These are phyloP conservation scores for Laodelphax striatellus DNA, from an alignment of 1,140 invertebrate species.

Conservation along the genomic window DNA sequence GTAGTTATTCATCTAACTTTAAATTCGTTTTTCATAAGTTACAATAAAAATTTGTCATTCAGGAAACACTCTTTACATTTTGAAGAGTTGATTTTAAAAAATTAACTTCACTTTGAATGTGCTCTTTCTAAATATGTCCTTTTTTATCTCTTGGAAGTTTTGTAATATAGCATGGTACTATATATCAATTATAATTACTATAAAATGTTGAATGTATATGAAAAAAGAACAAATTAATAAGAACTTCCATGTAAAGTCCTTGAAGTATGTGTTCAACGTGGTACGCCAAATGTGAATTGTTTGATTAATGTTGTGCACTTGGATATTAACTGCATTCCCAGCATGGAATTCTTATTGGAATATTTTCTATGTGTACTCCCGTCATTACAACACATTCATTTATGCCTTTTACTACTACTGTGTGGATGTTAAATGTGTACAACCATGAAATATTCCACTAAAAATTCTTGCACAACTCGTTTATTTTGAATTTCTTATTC, in stretches of 20 bases:
- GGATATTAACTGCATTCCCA: neutral
- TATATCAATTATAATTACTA: neutral
- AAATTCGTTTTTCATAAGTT: neutral
- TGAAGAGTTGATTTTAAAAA: neutral
- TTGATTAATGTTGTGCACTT: neutral
- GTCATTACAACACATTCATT: too few species aligned
- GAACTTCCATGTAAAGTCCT: neutral
- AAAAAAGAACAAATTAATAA: constrained; percentile 1
- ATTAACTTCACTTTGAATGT: neutral
- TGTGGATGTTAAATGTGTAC: too few species aligned
- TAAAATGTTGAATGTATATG: constrained; percentile 1
- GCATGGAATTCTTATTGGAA: too few species aligned
- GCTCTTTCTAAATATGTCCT: neutral
- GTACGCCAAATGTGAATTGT: constrained; percentile 16
- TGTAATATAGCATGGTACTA: neutral
- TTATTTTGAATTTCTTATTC: too few species aligned
- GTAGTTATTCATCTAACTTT: neutral
- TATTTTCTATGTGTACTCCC: too few species aligned
- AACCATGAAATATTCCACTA: too few species aligned
- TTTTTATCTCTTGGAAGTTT: neutral
- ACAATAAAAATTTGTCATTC: neutral
- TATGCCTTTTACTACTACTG: too few species aligned
- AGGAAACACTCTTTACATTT: neutral
- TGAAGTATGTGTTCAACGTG: constrained; percentile 7
- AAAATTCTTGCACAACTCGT: too few species aligned